Evolutionary conservation across 2,888 invertebrate genomes (phyloP), one percentile per base, ranked within the genome.

Genomic region (Andrena fulva): DNA sequence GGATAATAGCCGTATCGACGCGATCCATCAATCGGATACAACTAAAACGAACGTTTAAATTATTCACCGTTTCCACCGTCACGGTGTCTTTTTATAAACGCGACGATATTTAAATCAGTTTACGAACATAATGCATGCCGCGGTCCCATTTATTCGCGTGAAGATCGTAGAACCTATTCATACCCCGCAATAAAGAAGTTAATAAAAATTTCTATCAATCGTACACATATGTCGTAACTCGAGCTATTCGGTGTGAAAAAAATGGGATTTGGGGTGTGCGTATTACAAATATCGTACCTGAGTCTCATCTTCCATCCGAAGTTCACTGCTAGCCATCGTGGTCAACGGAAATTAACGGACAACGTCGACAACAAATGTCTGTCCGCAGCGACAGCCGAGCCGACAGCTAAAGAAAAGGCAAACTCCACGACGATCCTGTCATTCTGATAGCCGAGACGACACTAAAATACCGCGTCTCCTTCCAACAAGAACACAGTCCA

Each of bases 261-360:
- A 42, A 16, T 12, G 12, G 1, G 12, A 42, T 1, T 42, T 12
- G 4, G 4, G 12, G 12, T 42, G 8, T 52, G 20, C 7, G 20
- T 20, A 52, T 7, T 52, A 1, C 0, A 10, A 24, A n/a, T 6
- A n/a, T 7, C 8, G 8, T 88, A 88, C 87, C 87, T 88, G 86
- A 27, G 68, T 69, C 54, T 88, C 85, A 71, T 88, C 73, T 64
- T 88, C 87, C 29, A 83, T 20, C 29, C 64, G 85, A 70, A 79
- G 63, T 24, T 63, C 82, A 29, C 29, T 77, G 63, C 63, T 80
- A 7, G 85, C 87, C 87, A 87, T 87, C 33, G 29, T 69, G 75
- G 3, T 60, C 3, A 50, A 33, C 29, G 27, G 33, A 10, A 48
- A n/a, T 50, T 29, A 10, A 52, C 29, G 50, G 60, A 75, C 29